These are phyloP conservation scores for Tineola bisselliella DNA, from an alignment of 2,888 invertebrate species.

Conservation along the genomic window DNA sequence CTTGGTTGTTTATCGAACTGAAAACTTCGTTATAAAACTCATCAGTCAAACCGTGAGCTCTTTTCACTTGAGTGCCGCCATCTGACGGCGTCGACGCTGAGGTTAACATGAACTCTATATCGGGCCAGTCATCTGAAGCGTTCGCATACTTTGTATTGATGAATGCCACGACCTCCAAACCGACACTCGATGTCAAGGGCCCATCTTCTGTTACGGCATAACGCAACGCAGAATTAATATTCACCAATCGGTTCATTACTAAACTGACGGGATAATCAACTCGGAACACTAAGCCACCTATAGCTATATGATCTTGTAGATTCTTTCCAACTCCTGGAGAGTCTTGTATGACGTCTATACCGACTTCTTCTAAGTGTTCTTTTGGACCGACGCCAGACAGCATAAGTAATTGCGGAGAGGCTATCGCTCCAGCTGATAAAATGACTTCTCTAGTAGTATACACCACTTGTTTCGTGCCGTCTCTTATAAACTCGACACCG, in stretches of 20 bases:
- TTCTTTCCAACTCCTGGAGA: slow-evolving; percentile 87
- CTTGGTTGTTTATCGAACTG: slow-evolving; percentile 74
- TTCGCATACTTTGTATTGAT: slow-evolving; percentile 91
- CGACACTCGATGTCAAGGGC: slow-evolving; percentile 86
- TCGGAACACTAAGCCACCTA: slow-evolving; percentile 83
- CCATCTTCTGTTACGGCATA: slow-evolving; percentile 89
- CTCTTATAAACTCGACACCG: slow-evolving; percentile 81
- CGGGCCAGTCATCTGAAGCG: slow-evolving; percentile 88
- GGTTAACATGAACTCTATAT: slow-evolving; percentile 90
- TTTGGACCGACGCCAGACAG: slow-evolving; percentile 86
- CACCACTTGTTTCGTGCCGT: slow-evolving; percentile 70
- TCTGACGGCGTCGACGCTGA: slow-evolving; percentile 84
- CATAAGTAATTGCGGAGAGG: slow-evolving; percentile 91
- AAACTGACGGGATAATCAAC: slow-evolving; percentile 84
- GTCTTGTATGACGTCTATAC: slow-evolving; percentile 77
- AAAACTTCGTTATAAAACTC: slow-evolving; percentile 84
- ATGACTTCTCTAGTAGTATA: slow-evolving; percentile 84
- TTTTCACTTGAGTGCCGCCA: slow-evolving; percentile 82
- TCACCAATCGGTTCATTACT: slow-evolving; percentile 83
- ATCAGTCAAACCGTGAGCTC: slow-evolving; percentile 82
- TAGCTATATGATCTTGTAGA: slow-evolving; percentile 89
- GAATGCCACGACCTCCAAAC: slow-evolving; percentile 88
- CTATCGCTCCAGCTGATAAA: slow-evolving; percentile 88
- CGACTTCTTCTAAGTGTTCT: slow-evolving; percentile 76
- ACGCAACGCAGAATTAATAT: slow-evolving; percentile 81